Percentiles rank a stretch among this genome's conserved stretches.
Evolutionary conservation across 2,888 invertebrate genomes (phyloP).

Genomic region (Acleris emargana): DNA sequence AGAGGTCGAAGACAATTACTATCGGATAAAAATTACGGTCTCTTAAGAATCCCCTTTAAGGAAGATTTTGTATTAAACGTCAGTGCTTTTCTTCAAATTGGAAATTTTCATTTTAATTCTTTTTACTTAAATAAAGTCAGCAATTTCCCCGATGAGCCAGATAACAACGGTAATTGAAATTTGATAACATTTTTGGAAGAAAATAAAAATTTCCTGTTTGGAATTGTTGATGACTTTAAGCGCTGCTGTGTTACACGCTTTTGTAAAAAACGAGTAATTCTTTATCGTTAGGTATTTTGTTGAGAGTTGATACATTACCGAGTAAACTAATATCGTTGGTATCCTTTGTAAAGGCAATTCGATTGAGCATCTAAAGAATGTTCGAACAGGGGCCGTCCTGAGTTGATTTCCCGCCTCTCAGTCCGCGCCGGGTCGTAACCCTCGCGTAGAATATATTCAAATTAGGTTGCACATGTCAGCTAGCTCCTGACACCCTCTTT

Average conservation of each 20-base stretch:
- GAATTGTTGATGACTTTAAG: slow-evolving; percentile 19
- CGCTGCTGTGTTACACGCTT: not conserved
- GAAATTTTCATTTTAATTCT: slow-evolving; percentile 10
- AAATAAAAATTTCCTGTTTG: slow-evolving; percentile 22
- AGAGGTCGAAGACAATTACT: slow-evolving; percentile 28
- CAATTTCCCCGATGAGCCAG: slow-evolving; percentile 11
- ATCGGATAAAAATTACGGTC: slow-evolving; percentile 25
- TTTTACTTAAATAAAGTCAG: slow-evolving; percentile 10
- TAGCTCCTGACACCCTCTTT: not conserved
- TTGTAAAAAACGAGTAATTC: not conserved
- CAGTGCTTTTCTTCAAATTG: slow-evolving; percentile 14
- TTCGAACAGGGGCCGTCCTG: no score
- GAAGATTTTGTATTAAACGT: slow-evolving; percentile 2
- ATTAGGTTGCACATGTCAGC: slow-evolving; percentile 1
- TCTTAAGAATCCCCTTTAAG: slow-evolving; percentile 16
- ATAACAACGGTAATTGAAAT: slow-evolving; percentile 24
- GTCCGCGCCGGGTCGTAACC: not conserved
- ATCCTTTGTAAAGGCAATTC: not conserved
- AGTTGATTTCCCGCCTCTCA: slow-evolving; percentile 4
- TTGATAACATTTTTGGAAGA: slow-evolving; percentile 23
- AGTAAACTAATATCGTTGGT: not conserved
- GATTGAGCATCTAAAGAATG: not conserved
- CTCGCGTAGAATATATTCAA: slow-evolving; percentile 7
- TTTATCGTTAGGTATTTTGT: not conserved
- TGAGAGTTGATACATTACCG: no score